These are phyloP conservation scores for Helicorthomorpha holstii DNA, from an alignment of 1,140 invertebrate genomes.

Conservation along the genomic window DNA sequence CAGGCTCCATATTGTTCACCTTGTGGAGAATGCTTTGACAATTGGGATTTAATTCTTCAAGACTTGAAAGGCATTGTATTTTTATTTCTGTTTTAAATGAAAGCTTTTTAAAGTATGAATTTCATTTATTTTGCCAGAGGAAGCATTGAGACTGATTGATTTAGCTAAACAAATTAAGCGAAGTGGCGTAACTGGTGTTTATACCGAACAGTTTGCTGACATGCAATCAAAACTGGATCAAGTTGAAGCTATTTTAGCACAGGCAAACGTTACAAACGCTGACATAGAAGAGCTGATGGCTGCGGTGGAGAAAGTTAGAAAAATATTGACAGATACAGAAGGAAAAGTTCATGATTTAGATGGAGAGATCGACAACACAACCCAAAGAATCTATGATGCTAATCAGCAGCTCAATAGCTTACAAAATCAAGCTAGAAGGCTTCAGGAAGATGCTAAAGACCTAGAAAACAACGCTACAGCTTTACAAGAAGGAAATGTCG, in stretches of 20 bases:
- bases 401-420: slow-evolving; percentile 58
- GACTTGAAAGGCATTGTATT: slow-evolving; percentile 38
- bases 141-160: slow-evolving; percentile 41
- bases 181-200: slow-evolving; percentile 82
- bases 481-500: slow-evolving; percentile 84
- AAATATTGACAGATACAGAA: slow-evolving; percentile 31
- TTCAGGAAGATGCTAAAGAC: slow-evolving; percentile 51
- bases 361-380: slow-evolving; percentile 49
- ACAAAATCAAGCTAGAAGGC: slow-evolving; percentile 45
- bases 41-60: slow-evolving; percentile 83
- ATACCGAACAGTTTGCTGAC: slow-evolving; percentile 77
- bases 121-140: slow-evolving; percentile 17
- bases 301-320: slow-evolving; percentile 34
- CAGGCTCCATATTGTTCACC: slow-evolving; percentile 71
- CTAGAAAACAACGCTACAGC: slow-evolving; percentile 72
- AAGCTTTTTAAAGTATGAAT: background rate
- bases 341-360: slow-evolving; percentile 41
- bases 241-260: slow-evolving; percentile 56
- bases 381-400: slow-evolving; percentile 54
- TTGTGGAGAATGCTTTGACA: slow-evolving; percentile 98
- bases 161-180: slow-evolving; percentile 80
- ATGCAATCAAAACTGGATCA: slow-evolving; percentile 71
- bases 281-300: slow-evolving; percentile 48
- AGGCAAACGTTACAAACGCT: slow-evolving; percentile 47
- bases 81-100: background rate